A percentile compares a stretch with the other conserved stretches of the same genome.
These are phyloP conservation scores for Mustela nigripes DNA, from an alignment of 2,113 vertebrate species.

Conservation along the genomic window DNA sequence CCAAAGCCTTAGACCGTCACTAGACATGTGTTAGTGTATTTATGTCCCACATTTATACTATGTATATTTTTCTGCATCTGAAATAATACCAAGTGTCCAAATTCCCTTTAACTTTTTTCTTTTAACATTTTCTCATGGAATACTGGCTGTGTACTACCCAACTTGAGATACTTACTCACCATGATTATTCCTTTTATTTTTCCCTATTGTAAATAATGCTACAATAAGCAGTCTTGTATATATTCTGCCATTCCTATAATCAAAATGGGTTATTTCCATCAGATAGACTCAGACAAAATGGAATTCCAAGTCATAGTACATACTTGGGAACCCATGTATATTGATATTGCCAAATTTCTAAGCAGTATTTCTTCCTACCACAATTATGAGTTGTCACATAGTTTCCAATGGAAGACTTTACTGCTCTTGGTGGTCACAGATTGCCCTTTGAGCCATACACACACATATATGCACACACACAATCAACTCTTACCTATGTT, in stretches of 20 bases:
- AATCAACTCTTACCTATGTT: background rate
- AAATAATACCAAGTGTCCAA: background rate
- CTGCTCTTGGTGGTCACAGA: background rate
- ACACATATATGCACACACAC: background rate
- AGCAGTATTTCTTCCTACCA: background rate
- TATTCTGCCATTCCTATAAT: background rate
- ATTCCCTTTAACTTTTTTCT: background rate
- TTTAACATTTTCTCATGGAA: background rate
- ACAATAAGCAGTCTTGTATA: background rate
- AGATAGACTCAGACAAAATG: background rate
- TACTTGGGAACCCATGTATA: background rate
- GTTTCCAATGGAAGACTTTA: background rate
- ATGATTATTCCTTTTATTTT: background rate
- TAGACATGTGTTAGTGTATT: background rate
- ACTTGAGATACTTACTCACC: background rate
- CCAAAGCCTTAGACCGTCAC: background rate
- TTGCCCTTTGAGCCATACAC: background rate
- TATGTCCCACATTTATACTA: background rate
- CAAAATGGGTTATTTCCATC: background rate
- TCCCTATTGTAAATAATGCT: background rate
- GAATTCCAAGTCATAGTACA: background rate
- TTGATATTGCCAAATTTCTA: background rate
- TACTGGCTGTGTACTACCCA: fast-evolving
- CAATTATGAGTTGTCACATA: background rate
- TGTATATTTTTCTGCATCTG: background rate